phyloP scores from a whole-genome alignment of 2,113 vertebrate genomes.

The Chaenogobius annularis region DNA sequence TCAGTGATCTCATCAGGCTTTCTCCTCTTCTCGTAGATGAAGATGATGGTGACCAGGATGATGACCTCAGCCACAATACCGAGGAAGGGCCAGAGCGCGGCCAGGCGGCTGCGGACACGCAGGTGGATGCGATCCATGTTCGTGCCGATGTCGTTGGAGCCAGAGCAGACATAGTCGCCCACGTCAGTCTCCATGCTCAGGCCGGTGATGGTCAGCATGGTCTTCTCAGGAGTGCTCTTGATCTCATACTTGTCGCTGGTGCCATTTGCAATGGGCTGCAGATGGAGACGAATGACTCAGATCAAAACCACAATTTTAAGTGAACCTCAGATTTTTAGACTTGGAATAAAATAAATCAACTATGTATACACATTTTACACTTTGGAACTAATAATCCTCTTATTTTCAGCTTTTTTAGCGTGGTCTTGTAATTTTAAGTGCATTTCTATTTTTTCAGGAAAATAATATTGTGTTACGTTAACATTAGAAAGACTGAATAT shows the following conservation, averaged over 20 bases:
- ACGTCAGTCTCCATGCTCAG: slow-evolving; percentile 78
- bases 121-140: slow-evolving; percentile 54
- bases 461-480: too few species aligned
- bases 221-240: slow-evolving; percentile 70
- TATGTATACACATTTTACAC: too few species aligned
- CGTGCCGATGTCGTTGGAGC: slow-evolving; percentile 47
- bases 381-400: too few species aligned
- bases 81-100: slow-evolving; percentile 96
- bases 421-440: background rate
- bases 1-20: slow-evolving; percentile 90
- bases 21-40: slow-evolving; percentile 97
- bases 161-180: slow-evolving; percentile 81
- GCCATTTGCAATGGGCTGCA: slow-evolving; percentile 65
- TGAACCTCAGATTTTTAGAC: background rate
- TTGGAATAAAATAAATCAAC: too few species aligned
- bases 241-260: slow-evolving; percentile 73
- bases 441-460: too few species aligned
- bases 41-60: slow-evolving; percentile 91
- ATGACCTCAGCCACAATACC: slow-evolving; percentile 96
- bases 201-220: slow-evolving; percentile 73
- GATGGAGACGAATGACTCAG: background rate
- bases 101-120: slow-evolving; percentile 89
- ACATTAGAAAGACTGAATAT: background rate
- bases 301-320: background rate
- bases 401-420: too few species aligned